Evolutionary conservation across 2,113 vertebrate genomes (phyloP).

Genomic region (Rana temporaria): DNA sequence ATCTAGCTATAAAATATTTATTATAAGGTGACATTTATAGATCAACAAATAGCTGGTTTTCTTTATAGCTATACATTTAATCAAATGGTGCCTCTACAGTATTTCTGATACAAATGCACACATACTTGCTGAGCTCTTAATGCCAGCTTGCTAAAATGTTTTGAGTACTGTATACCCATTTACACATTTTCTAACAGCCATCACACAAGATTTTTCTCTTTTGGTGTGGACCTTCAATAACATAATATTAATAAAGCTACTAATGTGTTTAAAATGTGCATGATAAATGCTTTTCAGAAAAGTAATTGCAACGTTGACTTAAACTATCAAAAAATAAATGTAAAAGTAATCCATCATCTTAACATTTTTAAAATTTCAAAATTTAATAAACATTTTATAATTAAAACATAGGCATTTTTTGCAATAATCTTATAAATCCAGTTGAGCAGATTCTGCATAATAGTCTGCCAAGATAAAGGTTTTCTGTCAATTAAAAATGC

Average conservation of each 20-base stretch:
- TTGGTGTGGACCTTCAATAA: constrained; percentile 14
- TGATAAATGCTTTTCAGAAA: constrained; percentile 44
- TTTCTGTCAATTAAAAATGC: constrained; percentile 34
- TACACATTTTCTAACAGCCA: background rate
- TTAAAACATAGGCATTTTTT: constrained; percentile 38
- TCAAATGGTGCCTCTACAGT: no score
- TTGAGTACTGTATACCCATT: no score
- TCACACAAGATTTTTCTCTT: background rate
- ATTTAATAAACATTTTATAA: constrained; percentile 51
- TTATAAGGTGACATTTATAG: no score
- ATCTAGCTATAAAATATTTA: no score
- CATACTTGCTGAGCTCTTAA: no score
- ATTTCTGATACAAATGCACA: no score
- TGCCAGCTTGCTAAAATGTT: background rate
- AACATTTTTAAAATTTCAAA: constrained; percentile 16
- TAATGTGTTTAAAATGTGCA: constrained; percentile 47
- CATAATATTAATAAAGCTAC: constrained; percentile 13
- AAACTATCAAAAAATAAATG: constrained; percentile 36
- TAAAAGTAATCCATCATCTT: constrained; percentile 49
- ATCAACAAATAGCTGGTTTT: no score
- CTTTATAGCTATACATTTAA: no score
- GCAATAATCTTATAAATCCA: constrained; percentile 28
- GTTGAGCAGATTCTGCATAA: constrained; percentile 37
- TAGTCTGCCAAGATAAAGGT: constrained; percentile 42
- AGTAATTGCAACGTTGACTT: constrained; percentile 43